phyloP scores from a whole-genome alignment of 2,888 invertebrate species.

The Agonopterix heracliana region DNA sequence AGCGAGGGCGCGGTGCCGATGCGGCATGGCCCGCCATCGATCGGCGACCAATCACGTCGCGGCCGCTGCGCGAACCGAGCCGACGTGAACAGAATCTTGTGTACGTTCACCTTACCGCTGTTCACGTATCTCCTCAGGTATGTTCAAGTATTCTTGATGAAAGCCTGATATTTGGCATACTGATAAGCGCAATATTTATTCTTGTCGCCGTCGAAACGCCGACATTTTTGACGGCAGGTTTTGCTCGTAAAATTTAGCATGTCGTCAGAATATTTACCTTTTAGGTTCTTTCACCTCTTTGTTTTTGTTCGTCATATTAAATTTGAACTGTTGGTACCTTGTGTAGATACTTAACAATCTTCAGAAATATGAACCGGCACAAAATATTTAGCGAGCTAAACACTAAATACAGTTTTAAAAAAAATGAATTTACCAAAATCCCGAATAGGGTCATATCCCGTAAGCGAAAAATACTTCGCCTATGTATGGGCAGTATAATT shows the following conservation, averaged over 20 bases:
- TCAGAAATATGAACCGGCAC: no score
- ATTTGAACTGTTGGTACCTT: no score
- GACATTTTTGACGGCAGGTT: neutral
- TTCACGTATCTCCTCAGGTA: neutral
- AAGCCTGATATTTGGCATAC: conserved; percentile 17
- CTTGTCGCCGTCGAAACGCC: neutral
- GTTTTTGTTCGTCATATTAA: neutral
- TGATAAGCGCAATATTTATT: conserved; percentile 13
- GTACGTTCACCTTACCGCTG: neutral
- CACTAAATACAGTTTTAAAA: no score
- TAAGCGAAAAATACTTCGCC: no score
- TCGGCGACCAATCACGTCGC: conserved; percentile 11
- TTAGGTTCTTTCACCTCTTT: neutral
- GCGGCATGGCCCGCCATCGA: conserved; percentile 8
- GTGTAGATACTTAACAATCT: no score
- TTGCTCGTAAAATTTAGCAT: neutral
- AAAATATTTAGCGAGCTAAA: no score
- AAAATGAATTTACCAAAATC: no score
- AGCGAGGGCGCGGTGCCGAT: conserved; percentile 1
- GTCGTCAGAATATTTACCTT: neutral
- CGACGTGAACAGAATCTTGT: conserved; percentile 9
- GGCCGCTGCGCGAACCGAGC: conserved; percentile 7
- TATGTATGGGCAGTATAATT: no score
- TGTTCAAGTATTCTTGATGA: conserved; percentile 15
- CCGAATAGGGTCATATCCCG: no score